Base-by-base conservation (phyloP, 2,797 vertebrate species). In the Danio albolineatus region DNA sequence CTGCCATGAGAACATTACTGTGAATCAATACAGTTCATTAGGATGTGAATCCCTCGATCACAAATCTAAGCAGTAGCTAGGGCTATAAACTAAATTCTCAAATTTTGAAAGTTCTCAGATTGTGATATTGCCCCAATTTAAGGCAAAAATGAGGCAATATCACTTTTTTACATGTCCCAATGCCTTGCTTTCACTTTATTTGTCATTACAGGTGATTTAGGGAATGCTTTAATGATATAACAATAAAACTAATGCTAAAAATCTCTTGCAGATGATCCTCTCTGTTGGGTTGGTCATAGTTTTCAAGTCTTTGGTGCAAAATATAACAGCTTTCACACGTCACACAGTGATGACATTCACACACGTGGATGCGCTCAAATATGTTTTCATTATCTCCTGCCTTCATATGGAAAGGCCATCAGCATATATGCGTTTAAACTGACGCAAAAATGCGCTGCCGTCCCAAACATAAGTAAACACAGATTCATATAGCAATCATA, bases 401-500 rank as follows among this genome's bases (percentile, higher is more conserved):
- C 1, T 65, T 66, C 9, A 44, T 28, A 36, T 76, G 73, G 48
- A 54, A 65, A 76, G 39, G 67, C 16, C 41, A 17, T 53, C 44
- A 48, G 44, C 12, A 46, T n/a, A 81, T 65, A 65, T 77, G 67
- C 39, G 83, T 28, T 65, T n/a, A 70, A 54, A 76, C 62, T 71
- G 39, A 57, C 3, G n/a, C 61, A 38, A 39, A 72, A 44, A 43
- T 39, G 2, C 60, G 21, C 4, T 38, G 21, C 28, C 48, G 59
- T 78, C 28, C 61, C 67, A 79, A 60, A 71, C 67, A 71, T 16
- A 60, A 51, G 72, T 71, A 80, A 66, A 80, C 73, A 80, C 49
- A 84, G 60, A 76, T 61, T 73, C 65, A 76, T 59, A 85, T 69
- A 78, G n/a, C 39, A 76, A 66, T 64, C 53, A 73, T 59, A 44